Evolutionary conservation across 2,888 invertebrate genomes (phyloP).

Genomic region (Endomychus coccineus): DNA sequence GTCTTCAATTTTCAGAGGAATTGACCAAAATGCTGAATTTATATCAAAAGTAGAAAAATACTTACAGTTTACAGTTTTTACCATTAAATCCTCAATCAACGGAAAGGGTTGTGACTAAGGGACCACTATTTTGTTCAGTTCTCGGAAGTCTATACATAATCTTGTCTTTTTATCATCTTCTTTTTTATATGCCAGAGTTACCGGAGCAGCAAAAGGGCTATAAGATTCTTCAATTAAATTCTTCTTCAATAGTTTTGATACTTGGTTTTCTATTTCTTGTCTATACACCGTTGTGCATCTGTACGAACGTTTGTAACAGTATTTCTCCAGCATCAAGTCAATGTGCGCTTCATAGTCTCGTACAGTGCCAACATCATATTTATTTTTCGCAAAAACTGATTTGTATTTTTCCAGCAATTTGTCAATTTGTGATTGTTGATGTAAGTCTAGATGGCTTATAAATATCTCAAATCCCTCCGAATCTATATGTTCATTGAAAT

Average conservation of each 20-base stretch:
- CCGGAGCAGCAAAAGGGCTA: constrained; percentile 23
- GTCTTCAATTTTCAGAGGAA: constrained; percentile 30
- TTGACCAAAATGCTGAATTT: constrained; percentile 38
- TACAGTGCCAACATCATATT: constrained; percentile 19
- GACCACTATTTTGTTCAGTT: constrained; percentile 23
- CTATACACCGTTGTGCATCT: constrained; percentile 20
- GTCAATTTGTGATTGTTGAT: no score
- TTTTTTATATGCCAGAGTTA: constrained; percentile 26
- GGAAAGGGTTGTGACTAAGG: constrained; percentile 34
- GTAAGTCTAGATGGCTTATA: constrained; percentile 14
- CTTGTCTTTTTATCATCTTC: constrained; percentile 28
- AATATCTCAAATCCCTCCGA: constrained; percentile 11
- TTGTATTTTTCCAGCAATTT: no score
- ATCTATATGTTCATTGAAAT: constrained; percentile 17
- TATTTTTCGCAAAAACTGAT: constrained; percentile 19
- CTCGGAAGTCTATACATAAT: constrained; percentile 6
- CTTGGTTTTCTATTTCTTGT: constrained; percentile 18
- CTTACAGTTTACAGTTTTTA: constrained; percentile 31
- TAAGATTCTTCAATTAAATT: constrained; percentile 19
- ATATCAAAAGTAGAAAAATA: constrained; percentile 33
- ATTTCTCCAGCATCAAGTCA: no score
- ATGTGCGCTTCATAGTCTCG: constrained; percentile 18
- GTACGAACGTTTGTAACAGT: constrained; percentile 14
- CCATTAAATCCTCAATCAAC: constrained; percentile 31
- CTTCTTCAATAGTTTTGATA: constrained; percentile 20